Conservation (phyloP, 2,797 vertebrate species). For the Gadopsis bispinosus region DNA sequence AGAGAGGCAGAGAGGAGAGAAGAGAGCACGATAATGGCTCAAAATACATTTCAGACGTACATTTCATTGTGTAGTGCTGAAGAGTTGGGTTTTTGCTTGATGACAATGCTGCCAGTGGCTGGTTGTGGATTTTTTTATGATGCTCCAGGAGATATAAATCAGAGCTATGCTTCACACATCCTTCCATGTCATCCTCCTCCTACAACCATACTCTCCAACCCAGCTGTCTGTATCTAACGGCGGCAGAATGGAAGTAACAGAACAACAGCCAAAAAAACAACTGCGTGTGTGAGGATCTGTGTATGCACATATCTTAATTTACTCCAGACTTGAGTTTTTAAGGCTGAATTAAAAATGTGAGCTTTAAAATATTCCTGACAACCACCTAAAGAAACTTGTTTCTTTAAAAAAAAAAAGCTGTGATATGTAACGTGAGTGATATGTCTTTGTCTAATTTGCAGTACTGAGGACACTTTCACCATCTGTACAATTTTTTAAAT, state of each 20-base stretch:
- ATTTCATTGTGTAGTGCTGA: neutral
- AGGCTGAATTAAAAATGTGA: neutral
- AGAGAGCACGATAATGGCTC: conserved; percentile 4
- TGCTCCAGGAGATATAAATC: neutral
- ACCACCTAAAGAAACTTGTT: neutral
- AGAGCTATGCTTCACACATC: neutral
- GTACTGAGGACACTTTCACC: neutral
- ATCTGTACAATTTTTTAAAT: neutral
- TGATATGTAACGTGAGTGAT: neutral
- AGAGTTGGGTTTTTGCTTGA: neutral
- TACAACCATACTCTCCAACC: neutral
- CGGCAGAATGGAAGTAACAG: neutral
- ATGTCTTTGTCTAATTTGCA: neutral
- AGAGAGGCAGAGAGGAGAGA: conserved; percentile 13
- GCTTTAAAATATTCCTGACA: conserved; percentile 7
- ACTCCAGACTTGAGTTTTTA: conserved; percentile 1
- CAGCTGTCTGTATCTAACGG: neutral
- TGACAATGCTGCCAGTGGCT: neutral
- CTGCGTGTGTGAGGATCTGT: conserved; percentile 25
- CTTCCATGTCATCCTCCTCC: conserved; percentile 1
- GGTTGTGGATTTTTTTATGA: neutral
- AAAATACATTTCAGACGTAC: conserved; percentile 30
- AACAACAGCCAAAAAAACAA: conserved; percentile 12
- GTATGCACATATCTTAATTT: neutral
- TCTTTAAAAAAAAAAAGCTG: neutral